Evolutionary conservation across 2,888 invertebrate genomes (phyloP).

Genomic region (Chaitophorus viminalis): DNA sequence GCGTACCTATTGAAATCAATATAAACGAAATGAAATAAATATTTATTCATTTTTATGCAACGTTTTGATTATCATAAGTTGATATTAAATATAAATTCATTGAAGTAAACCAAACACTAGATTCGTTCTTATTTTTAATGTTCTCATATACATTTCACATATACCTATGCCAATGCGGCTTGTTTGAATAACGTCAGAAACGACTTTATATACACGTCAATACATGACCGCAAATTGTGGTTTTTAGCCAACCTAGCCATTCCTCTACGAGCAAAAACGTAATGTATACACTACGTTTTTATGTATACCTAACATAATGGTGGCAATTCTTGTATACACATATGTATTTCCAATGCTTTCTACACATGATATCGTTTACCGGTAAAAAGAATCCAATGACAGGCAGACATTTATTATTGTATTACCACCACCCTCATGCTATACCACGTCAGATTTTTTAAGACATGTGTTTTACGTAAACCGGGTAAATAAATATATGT

Average conservation of each 20-base stretch:
- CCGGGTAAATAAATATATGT: neutral
- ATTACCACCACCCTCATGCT: neutral
- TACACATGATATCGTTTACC: constrained; percentile 30
- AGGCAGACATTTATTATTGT: constrained; percentile 26
- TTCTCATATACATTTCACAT: neutral
- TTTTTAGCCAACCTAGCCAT: neutral
- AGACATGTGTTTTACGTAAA: neutral
- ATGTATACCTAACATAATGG: neutral
- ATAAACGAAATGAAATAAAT: neutral
- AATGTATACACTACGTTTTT: neutral
- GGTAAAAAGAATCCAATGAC: constrained; percentile 7
- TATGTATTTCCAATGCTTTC: constrained; percentile 7
- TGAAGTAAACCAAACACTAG: neutral
- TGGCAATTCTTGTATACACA: neutral
- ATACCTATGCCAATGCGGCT: neutral
- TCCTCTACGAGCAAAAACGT: neutral
- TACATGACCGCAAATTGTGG: constrained; percentile 43
- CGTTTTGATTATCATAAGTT: neutral
- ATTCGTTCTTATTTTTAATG: neutral
- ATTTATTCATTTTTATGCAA: neutral
- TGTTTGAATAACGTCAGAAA: constrained; percentile 35
- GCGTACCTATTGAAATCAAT: neutral
- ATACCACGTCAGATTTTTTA: neutral
- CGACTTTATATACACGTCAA: neutral
- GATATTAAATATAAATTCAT: neutral